Percentiles rank a stretch among this genome's conserved stretches.
Evolutionary conservation across 2,113 vertebrate species (phyloP).

Genomic region (Brachypteracias leptosomus): DNA sequence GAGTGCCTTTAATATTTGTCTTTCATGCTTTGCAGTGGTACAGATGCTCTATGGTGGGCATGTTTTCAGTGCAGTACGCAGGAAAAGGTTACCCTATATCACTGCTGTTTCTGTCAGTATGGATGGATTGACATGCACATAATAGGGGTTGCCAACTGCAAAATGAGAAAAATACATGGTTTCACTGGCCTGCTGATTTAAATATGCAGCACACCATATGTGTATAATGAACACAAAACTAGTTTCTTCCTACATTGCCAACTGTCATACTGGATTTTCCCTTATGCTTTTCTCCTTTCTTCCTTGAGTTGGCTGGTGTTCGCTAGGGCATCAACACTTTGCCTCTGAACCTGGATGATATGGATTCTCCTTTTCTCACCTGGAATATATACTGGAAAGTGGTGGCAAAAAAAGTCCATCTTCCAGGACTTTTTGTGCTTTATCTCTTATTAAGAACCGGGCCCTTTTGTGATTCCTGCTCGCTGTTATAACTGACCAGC

Average conservation of each 20-base stretch:
- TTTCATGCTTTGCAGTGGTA: accelerated
- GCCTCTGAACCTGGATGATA: not conserved
- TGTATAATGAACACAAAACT: not conserved
- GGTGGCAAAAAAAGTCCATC: not conserved
- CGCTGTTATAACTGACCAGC: not conserved
- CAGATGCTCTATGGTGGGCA: too few species aligned
- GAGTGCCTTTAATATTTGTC: not conserved
- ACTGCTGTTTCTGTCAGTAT: not conserved
- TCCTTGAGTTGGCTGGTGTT: not conserved
- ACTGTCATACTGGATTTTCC: not conserved
- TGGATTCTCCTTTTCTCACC: not conserved
- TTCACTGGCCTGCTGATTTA: not conserved
- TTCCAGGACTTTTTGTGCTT: not conserved
- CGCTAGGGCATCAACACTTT: not conserved
- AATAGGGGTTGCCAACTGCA: not conserved
- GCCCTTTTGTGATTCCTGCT: not conserved
- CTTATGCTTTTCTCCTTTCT: not conserved
- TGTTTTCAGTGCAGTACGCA: not conserved
- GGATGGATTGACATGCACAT: accelerated
- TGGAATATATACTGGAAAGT: not conserved
- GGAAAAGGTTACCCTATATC: not conserved
- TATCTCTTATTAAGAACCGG: not conserved
- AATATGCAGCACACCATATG: not conserved
- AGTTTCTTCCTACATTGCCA: not conserved
- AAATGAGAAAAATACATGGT: not conserved